These are phyloP conservation scores for Melanotaenia maccullochi DNA, from an alignment of 2,797 vertebrate genomes.

Conservation along the genomic window DNA sequence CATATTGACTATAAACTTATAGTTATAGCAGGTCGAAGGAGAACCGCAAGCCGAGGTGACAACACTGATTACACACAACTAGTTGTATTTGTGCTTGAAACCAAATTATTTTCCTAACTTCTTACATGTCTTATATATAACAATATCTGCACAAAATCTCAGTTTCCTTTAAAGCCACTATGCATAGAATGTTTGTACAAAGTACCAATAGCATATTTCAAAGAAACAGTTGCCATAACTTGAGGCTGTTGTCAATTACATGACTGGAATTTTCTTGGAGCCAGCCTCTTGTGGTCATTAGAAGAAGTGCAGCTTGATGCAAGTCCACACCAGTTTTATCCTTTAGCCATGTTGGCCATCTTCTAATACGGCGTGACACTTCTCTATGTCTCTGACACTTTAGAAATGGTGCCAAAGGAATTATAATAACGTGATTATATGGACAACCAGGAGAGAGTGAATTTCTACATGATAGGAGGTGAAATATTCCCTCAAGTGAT, in stretches of 20 bases:
- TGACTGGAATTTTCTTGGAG: conserved; percentile 14
- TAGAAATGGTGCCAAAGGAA: conserved; percentile 22
- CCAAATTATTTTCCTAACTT: background rate
- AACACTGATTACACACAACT: background rate
- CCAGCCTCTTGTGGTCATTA: conserved; percentile 19
- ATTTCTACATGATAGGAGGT: conserved; percentile 47
- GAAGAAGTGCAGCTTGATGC: conserved; percentile 26
- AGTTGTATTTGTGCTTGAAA: conserved; percentile 39
- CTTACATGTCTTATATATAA: conserved; percentile 1
- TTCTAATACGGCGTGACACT: conserved; percentile 10
- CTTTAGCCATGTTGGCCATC: conserved; percentile 7
- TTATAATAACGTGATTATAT: conserved; percentile 29
- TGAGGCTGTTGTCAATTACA: background rate
- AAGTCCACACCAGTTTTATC: conserved; percentile 5
- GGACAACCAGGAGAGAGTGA: conserved; percentile 35
- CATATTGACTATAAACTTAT: conserved; percentile 1
- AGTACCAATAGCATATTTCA: conserved; percentile 6
- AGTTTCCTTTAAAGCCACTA: conserved; percentile 5
- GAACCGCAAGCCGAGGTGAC: conserved; percentile 7
- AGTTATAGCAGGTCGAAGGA: conserved; percentile 2
- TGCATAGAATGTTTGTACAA: conserved; percentile 12
- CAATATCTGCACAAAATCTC: conserved; percentile 5
- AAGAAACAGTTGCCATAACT: background rate
- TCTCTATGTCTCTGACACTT: conserved; percentile 10
- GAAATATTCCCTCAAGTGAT: conserved; percentile 50